Base-by-base conservation (phyloP, 2,113 vertebrate genomes). In the Epinephelus moara region DNA sequence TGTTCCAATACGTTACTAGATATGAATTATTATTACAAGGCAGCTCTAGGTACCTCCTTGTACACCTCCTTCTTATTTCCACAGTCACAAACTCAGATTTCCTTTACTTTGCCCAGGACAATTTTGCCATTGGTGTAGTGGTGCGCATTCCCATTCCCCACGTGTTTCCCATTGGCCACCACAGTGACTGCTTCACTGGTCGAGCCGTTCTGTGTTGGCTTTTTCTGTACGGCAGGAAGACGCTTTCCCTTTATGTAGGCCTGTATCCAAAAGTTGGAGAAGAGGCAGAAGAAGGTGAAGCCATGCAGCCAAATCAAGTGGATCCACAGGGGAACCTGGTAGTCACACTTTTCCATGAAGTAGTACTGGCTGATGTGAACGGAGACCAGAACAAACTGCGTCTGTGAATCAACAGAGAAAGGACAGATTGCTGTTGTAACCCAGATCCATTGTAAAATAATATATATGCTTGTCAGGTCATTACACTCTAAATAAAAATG, bases 191-290 rank as follows among this genome's bases (percentile, higher is more conserved):
- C 52, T 15, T 91, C 91, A 4, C 74, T 89, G 37, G 55, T 33
- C 0, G 75, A 79, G 72, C 92, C 89, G 0, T 95, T 95, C 67
- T 74, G 78, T 49, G 86, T 94, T 1, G 33, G n/a, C 60, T 85
- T 90, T 18, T 82, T 56, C 2, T 86, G 47, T 1, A 0, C 0
- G 18, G 0, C 18, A 12, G 98, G 98, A 83, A 98, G 96, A 70
- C 97, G 95, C 33, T 97, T 98, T 85, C 98, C 97, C 85, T 96
- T 98, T 19, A 97, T 96, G 74, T 99, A 99, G n/a, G 98, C 97
- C 57, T 99, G 97, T 79, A 99, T 95, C 98, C 98, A 99, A 87
- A 99, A 99, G 85, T 98, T 97, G 92, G 98, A 97, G 94, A 99
- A 99, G 9, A 99, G 96, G 72, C 98, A 18, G 72, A 99, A 99